Percentiles rank a stretch among this genome's conserved stretches.
phyloP scores from a whole-genome alignment of 92 coral and sea anemone species.

The Zoanthus sansibaricus region DNA sequence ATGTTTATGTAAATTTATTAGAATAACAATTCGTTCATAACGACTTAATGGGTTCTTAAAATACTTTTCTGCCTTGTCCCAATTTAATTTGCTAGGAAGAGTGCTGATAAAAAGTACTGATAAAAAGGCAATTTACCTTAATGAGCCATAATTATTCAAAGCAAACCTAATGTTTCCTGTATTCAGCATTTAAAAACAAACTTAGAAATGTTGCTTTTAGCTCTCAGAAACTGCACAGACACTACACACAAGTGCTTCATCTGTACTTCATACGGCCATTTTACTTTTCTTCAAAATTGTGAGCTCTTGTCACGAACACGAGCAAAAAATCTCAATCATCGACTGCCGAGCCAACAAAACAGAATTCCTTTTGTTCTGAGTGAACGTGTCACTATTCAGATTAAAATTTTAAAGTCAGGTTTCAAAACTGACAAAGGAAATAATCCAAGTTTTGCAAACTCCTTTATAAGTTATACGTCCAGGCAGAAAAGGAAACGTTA shows the following conservation, averaged over 20 bases:
- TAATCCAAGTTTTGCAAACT: background rate
- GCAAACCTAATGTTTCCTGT: background rate
- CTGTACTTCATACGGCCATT: background rate
- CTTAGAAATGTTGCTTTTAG: background rate
- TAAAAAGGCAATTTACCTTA: too few species aligned
- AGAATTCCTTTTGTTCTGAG: background rate
- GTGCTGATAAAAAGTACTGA: too few species aligned
- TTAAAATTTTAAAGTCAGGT: background rate
- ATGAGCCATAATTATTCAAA: background rate
- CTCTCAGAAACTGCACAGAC: background rate
- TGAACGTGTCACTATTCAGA: background rate
- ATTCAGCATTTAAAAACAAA: background rate
- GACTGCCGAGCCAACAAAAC: background rate
- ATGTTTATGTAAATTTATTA: background rate
- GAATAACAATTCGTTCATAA: background rate
- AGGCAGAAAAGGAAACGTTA: background rate
- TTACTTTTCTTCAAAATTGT: background rate
- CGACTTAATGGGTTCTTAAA: background rate
- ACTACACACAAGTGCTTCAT: background rate
- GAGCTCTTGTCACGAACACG: background rate
- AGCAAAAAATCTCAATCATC: background rate
- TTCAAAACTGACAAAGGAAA: conserved; percentile 4
- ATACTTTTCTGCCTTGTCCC: background rate
- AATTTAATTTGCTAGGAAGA: too few species aligned
- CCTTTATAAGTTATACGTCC: background rate